Evolutionary conservation across 2,797 vertebrate genomes (phyloP).

Genomic region (Pristis pectinata): DNA sequence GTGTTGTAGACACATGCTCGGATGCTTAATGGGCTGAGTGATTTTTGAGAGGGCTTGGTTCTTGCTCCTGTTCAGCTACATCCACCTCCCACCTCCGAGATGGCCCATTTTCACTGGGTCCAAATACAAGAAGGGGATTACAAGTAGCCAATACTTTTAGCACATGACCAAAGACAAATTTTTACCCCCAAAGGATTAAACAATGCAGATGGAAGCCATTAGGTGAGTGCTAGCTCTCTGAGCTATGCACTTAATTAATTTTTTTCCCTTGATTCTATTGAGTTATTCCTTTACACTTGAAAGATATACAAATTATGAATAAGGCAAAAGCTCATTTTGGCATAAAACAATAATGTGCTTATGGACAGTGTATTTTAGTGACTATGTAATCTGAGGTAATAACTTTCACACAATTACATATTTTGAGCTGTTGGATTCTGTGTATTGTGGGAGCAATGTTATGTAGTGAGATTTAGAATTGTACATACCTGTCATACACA

Average conservation of each 20-base stretch:
- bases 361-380: not conserved
- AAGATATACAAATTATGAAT: not conserved
- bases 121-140: too few relatives aligned
- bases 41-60: too few relatives aligned
- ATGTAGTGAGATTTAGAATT: too few relatives aligned
- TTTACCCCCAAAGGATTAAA: not conserved
- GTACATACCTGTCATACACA: conserved; percentile 74
- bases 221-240: not conserved
- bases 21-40: too few relatives aligned
- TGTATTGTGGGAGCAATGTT: not conserved
- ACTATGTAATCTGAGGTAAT: not conserved
- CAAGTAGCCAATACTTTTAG: too few relatives aligned
- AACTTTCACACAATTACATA: not conserved
- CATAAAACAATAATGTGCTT: not conserved
- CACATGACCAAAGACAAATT: too few relatives aligned
- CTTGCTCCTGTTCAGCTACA: too few relatives aligned
- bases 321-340: not conserved
- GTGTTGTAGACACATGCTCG: too few relatives aligned
- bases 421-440: not conserved
- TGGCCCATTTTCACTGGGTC: too few relatives aligned
- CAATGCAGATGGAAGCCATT: not conserved
- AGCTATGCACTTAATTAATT: not conserved
- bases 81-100: too few relatives aligned
- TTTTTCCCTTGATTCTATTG: not conserved
- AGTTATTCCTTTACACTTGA: not conserved